A percentile compares a stretch with the other conserved stretches of the same genome.
Conservation (phyloP, 37 sponge, comb jelly and placozoan genomes). For the Tethya wilhelma region DNA sequence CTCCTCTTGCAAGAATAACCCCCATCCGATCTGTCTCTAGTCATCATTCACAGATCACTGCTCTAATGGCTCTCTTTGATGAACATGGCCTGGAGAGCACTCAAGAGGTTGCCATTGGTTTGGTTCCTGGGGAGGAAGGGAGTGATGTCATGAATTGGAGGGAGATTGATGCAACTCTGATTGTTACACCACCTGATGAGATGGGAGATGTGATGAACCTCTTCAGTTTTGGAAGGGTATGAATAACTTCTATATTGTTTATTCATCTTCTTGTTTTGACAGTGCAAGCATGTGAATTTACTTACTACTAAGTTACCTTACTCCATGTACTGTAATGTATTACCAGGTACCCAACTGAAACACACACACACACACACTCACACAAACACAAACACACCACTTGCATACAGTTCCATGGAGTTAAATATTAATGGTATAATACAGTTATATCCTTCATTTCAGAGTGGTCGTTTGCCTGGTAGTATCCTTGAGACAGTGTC, state of each 20-base stretch:
- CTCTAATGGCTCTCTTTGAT: constrained; percentile 65
- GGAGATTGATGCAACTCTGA: constrained; percentile 4
- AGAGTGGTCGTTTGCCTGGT: constrained; percentile 24
- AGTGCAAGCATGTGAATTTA: too few relatives aligned
- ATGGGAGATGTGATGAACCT: constrained; percentile 11
- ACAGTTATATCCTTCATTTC: too few relatives aligned
- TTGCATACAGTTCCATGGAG: too few relatives aligned
- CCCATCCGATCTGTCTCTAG: constrained; percentile 57
- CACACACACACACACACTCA: too few relatives aligned
- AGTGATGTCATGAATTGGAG: constrained; percentile 65
- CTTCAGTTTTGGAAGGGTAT: constrained; percentile 67
- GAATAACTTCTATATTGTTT: background rate
- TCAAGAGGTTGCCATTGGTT: constrained; percentile 73
- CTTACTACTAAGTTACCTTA: too few relatives aligned
- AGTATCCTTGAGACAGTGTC: background rate
- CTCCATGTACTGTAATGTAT: too few relatives aligned
- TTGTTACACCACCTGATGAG: constrained; percentile 14
- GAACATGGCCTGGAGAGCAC: constrained; percentile 45
- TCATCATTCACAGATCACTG: constrained; percentile 57
- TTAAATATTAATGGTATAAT: too few relatives aligned
- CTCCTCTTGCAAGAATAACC: constrained; percentile 67
- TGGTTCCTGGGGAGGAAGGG: constrained; percentile 56
- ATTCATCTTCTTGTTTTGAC: background rate
- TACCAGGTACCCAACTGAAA: too few relatives aligned
- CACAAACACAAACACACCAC: too few relatives aligned